phyloP scores from a whole-genome alignment of 2,888 invertebrate genomes.

The Drosophila neoperkinsi region DNA sequence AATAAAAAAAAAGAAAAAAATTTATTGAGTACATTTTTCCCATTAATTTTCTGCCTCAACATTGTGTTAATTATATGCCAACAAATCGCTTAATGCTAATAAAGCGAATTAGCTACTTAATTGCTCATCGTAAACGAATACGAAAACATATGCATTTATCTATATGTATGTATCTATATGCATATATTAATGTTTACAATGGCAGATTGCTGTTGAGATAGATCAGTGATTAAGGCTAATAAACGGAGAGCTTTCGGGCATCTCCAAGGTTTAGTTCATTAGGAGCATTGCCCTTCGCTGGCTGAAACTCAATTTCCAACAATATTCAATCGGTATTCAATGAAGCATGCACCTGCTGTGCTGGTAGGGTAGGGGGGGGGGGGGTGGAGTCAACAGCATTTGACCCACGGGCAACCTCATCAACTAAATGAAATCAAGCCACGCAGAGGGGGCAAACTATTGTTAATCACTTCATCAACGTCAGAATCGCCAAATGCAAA shows the following conservation, averaged over 20 bases:
- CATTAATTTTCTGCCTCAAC: neutral
- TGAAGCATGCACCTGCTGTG: conserved; percentile 58
- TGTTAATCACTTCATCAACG: conserved; percentile 77
- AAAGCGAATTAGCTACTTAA: neutral
- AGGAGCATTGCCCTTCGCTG: conserved; percentile 11
- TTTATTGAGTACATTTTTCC: neutral
- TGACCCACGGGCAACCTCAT: conserved; percentile 53
- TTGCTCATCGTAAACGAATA: conserved; percentile 4
- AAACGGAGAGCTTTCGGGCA: conserved; percentile 7
- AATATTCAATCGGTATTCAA: conserved; percentile 14
- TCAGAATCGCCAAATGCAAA: conserved; percentile 40
- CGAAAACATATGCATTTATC: neutral
- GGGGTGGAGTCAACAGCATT: neutral
- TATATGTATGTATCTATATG: neutral
- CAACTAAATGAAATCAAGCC: conserved; percentile 64
- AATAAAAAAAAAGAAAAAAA: neutral
- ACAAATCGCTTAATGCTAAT: neutral
- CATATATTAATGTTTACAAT: neutral
- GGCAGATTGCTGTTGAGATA: conserved; percentile 16
- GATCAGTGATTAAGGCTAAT: conserved; percentile 33
- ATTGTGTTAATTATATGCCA: conserved; percentile 9
- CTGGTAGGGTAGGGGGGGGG: accelerated
- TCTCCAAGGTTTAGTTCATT: conserved; percentile 9
- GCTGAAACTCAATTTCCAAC: conserved; percentile 23
- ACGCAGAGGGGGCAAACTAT: conserved; percentile 18